Conservation (phyloP, 2,797 vertebrate genomes). For the Mormyrus hasselquistii region DNA sequence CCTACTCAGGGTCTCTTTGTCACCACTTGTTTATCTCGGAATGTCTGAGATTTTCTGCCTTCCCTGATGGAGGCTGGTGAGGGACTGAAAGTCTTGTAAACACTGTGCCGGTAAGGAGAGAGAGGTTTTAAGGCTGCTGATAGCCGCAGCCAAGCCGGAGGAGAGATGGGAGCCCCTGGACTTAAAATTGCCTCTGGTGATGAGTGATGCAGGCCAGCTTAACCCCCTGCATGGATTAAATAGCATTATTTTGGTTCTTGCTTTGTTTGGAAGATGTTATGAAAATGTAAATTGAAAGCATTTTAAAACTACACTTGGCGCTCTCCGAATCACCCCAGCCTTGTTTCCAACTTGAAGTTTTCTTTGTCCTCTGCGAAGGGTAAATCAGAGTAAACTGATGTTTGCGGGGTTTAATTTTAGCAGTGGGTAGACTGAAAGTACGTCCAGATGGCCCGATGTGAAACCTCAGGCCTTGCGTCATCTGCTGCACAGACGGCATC, state of each 20-base stretch:
- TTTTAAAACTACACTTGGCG: not conserved
- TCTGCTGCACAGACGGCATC: not conserved
- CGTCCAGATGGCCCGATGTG: slow-evolving; percentile 24
- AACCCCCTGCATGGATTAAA: not conserved
- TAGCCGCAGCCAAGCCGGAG: not conserved
- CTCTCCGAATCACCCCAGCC: not conserved
- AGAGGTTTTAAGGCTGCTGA: not conserved
- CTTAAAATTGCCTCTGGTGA: not conserved
- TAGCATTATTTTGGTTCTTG: not conserved
- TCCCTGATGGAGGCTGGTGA: not conserved
- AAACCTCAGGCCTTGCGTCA: slow-evolving; percentile 13
- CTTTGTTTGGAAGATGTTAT: not conserved
- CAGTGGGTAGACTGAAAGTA: slow-evolving; percentile 4
- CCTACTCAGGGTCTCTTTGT: not conserved
- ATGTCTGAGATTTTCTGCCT: not conserved
- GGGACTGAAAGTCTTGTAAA: not conserved
- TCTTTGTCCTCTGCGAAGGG: not conserved
- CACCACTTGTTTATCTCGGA: not conserved
- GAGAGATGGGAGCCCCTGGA: not conserved
- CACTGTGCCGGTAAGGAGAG: not conserved
- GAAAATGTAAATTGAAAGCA: not conserved
- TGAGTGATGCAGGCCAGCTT: not conserved
- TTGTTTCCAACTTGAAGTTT: not conserved
- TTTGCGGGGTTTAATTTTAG: slow-evolving; percentile 26
- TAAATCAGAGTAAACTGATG: slow-evolving; percentile 15